These are phyloP conservation scores for Scolopax mira DNA, from an alignment of 2,113 vertebrate genomes.

Conservation along the genomic window DNA sequence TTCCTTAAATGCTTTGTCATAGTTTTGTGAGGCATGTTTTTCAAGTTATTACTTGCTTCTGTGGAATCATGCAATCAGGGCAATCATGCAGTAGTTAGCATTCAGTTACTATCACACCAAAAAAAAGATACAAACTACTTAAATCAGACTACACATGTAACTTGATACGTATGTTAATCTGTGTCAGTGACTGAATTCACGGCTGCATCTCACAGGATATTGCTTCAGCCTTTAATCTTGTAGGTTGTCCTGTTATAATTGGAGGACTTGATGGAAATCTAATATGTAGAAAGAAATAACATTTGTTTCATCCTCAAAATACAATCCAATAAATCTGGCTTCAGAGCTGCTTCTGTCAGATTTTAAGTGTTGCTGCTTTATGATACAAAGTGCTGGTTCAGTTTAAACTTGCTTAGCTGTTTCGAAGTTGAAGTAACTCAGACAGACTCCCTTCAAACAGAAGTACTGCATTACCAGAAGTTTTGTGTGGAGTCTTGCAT, in stretches of 20 bases:
- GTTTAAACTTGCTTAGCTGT: not conserved
- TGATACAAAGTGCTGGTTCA: not conserved
- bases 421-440: not conserved
- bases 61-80: not conserved
- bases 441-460: not conserved
- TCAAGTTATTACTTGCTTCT: not conserved
- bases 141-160: not conserved
- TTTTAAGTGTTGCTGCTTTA: not conserved
- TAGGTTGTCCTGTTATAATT: fast-evolving
- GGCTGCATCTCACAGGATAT: not conserved
- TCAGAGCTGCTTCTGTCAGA: not conserved
- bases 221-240: not conserved
- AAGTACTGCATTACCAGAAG: not conserved
- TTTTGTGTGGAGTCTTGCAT: not conserved
- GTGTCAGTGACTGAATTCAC: not conserved
- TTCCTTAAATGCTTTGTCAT: not conserved
- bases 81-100: not conserved
- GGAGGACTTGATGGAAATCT: not conserved
- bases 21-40: not conserved
- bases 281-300: not conserved
- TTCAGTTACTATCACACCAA: not conserved
- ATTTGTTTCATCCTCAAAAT: not conserved
- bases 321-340: not conserved
- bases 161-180: not conserved
- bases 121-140: not conserved